Percentiles rank a stretch among this genome's conserved stretches.
Evolutionary conservation across 2,113 vertebrate species (phyloP).

Genomic region (Argyrosomus japonicus): DNA sequence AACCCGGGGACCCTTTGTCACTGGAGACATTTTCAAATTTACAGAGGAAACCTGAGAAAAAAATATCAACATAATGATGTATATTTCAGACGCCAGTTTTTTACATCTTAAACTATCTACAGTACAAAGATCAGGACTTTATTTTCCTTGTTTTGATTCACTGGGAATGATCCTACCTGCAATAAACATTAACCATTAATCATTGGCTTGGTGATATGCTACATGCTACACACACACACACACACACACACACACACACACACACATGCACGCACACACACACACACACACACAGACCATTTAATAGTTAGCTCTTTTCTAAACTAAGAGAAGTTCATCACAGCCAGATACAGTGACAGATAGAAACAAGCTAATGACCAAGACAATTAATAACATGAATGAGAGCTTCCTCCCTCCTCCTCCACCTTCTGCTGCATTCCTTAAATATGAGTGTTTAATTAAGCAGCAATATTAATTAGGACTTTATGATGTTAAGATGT

Average conservation of each 20-base stretch:
- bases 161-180: not conserved
- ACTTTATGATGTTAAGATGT: slow-evolving; percentile 75
- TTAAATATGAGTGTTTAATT: slow-evolving; percentile 86
- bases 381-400: slow-evolving; percentile 69
- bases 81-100: too few relatives aligned
- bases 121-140: too few relatives aligned
- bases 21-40: too few relatives aligned
- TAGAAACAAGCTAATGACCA: slow-evolving; percentile 64
- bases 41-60: too few relatives aligned
- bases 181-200: not conserved
- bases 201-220: not conserved
- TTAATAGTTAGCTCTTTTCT: too few relatives aligned
- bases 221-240: too few relatives aligned
- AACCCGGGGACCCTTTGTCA: too few relatives aligned
- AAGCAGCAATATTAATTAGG: slow-evolving; percentile 82
- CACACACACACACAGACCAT: not conserved
- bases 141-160: too few relatives aligned
- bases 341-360: slow-evolving; percentile 45
- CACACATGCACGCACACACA: not conserved
- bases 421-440: slow-evolving; percentile 58
- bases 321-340: slow-evolving; percentile 10
- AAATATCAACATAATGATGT: too few relatives aligned
- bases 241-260: too few relatives aligned
- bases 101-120: too few relatives aligned
- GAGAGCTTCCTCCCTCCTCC: slow-evolving; percentile 52